Evolutionary conservation across 2,888 invertebrate genomes (phyloP), one percentile per base, ranked within the genome.

Genomic region (Tridacna gigas): DNA sequence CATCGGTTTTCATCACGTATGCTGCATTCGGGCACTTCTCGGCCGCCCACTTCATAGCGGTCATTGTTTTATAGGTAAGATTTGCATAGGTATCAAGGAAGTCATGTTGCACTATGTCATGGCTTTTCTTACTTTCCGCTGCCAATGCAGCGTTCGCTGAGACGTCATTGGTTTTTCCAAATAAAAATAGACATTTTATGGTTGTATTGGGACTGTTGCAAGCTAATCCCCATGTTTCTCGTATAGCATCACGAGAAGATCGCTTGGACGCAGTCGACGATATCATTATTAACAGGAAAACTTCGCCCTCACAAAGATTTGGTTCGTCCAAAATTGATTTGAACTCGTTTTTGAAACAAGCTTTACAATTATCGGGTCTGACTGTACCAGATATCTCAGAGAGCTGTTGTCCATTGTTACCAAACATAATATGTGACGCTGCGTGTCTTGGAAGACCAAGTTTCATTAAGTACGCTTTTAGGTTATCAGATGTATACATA

Each of bases 1-100:
- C 91, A 74, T 93, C 93, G 20, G 93, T 93, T 78, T 93, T 93
- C 91, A 93, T 91, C n/a, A 93, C 81, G 76, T 89, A 91, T 45
- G 84, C 81, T 9, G 91, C 89, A 15, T 88, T 66, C 18, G 74
- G 61, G 77, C 92, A 92, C 51, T 84, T 80, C 2, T 85, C 75
- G 5, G 65, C 63, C 20, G 86, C 88, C 91, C 91, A 92, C 28
- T 86, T 84, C 28, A 91, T 78, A 0, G 88, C 89, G 67, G 88
- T 86, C 63, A 92, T 77, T 0, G 91, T 91, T 83, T 92, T 92
- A 71, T 89, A 91, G 5, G 92, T 92, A 18, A 92, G 79, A 69
- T 92, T 92, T 63, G 87, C 82, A 82, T 92, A 92, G n/a, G 84
- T 75, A 74, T 92, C 92, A 25, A 76, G 74, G 69, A 91, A 91